Base-by-base conservation (phyloP, 1,140 invertebrate species). In the Rhynchophorus ferrugineus region DNA sequence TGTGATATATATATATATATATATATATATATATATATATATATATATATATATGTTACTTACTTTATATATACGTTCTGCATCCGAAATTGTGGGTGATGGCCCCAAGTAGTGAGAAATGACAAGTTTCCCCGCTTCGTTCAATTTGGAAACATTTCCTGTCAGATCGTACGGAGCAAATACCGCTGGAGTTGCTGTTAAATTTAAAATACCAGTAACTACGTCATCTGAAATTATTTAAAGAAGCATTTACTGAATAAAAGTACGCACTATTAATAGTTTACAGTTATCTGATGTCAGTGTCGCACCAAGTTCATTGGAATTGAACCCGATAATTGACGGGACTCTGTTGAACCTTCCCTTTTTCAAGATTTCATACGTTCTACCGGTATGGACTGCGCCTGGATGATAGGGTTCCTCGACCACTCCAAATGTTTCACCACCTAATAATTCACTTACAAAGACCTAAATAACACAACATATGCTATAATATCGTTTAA, bases 261-360 rank as follows among this genome's bases (percentile, higher is more conserved):
- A n/a, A n/a, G n/a, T n/a, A n/a, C n/a, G n/a, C n/a, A n/a, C n/a
- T n/a, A n/a, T n/a, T n/a, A n/a, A n/a, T n/a, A n/a, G n/a, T n/a
- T n/a, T n/a, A n/a, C n/a, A n/a, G n/a, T n/a, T n/a, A n/a, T n/a
- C 20, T 24, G 21, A 43, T 6, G 1, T 3, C 8, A n/a, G 3
- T 3, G 29, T 7, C 1, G 9, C 20, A 18, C 18, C 51, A 1
- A 36, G 34, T 55, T 66, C 63, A 29, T 61, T 53, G 6, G 62
- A 65, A 49, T 59, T 67, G 36, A 57, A 56, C 14, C 65, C 65
- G 11, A 66, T 51, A 14, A 67, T 49, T 8, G 56, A 34, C 17
- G 65, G 61, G 13, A 67, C 58, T 18, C 54, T 49, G 34, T 56
- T 39, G 54, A 63, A 65, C 11, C 60, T 33, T 29, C 64, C 64